Evolutionary conservation across 2,797 vertebrate species (phyloP), one percentile per base, ranked within the genome.

Genomic region (Hemitrygon akajei): DNA sequence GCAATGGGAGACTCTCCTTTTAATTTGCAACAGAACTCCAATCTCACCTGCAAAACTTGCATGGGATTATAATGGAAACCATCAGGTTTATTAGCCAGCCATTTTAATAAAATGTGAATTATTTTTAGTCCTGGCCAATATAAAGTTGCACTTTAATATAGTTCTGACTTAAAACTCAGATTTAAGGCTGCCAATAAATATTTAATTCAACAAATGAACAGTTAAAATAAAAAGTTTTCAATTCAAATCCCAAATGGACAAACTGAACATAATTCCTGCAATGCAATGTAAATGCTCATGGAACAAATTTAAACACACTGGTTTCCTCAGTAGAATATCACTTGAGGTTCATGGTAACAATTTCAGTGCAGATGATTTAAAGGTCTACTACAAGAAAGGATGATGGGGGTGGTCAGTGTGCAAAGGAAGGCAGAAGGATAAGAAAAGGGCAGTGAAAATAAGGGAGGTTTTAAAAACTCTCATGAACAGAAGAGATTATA

Each of bases 401-500:
- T 47, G 47, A 47, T 47, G 47, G 47, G 47, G 47, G 4, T 47
- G 47, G 47, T 47, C 47, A 47, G 47, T 47, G 47, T 47, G 47
- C 47, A 75, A 73, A 73, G 71, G 25, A 14, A 73, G 71, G 20
- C 22, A 73, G 25, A 14, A 73, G 71, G 25, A 18, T 5, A 73
- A 73, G 69, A 96, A 96, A 94, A 95, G 94, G 95, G 94, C 89
- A 91, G 11, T 91, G 94, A 6, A 47, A 47, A 47, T 47, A 47
- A 94, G 82, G n/a, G n/a, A 92, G 93, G 77, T 47, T 47, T 47
- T 77, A 76, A 80, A 5, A 69, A 60, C 27, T 47, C 94, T 34
- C 63, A 47, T 47, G 47, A 1, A 79, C 66, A 27, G 86, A 93
- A 34, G 93, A 73, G 20, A 73, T 22, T 73, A 47, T 47, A 47